Base-by-base conservation (phyloP, 2,113 vertebrate species). In the Tapirus terrestris region DNA sequence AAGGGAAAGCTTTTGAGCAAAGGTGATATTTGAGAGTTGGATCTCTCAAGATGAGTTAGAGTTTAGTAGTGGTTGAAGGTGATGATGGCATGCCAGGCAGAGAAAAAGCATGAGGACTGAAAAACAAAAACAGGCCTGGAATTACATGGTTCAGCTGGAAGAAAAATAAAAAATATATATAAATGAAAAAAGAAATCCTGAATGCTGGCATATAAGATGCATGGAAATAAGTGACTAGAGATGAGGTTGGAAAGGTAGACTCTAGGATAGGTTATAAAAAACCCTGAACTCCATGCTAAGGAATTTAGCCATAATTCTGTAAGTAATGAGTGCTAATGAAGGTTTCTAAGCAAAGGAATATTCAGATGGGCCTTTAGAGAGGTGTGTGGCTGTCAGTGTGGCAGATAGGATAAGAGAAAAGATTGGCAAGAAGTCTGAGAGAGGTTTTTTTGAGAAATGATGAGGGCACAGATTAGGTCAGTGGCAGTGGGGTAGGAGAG, bases 271-370 rank as follows among this genome's bases (percentile, higher is more conserved):
- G 48, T 53, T 92, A 21, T 89, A 20, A 92, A 70, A 89, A 93
- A 48, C 16, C 10, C 48, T 97, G 56, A 81, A 65, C 31, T 51
- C 4, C 7, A n/a, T 81, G n/a, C 25, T 89, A 81, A 60, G 43
- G 31, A 94, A 60, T 85, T 79, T 86, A 89, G n/a, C 17, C n/a
- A 81, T 81, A 72, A 86, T 96, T 96, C 45, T 96, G 8, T 87
- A 84, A 39, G 48, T 36, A 96, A 58, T 89, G 45, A 90, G 76
- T 48, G 12, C 39, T 63, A 96, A 89, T 81, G 53, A 89, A 92
- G 0, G 5, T 79, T 90, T 72, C 21, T 53, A 96, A 77, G 29
- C 58, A 51, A 88, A 73, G 31, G 45, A 65, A 76, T 86, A 73
- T 83, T 73, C 68, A 81, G 17, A 51, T 48, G 21, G 8, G 39